Percentiles rank a stretch among this genome's conserved stretches.
These are phyloP conservation scores for Sebastiscus albofasciatus DNA, from an alignment of 2,797 vertebrate species.

Conservation along the genomic window DNA sequence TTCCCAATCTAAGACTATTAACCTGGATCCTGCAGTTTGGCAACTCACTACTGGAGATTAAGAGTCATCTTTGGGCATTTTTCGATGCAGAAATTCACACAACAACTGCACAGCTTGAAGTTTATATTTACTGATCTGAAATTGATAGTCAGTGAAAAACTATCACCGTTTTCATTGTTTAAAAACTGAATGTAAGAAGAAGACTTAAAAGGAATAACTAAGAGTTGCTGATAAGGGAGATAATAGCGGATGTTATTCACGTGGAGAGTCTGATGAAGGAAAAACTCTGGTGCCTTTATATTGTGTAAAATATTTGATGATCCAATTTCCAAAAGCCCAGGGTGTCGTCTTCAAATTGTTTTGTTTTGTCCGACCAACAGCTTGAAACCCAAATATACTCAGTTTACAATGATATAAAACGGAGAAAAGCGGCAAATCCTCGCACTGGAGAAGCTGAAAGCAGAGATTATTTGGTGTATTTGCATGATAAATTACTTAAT, in stretches of 20 bases:
- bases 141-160: not conserved
- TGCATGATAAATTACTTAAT: not conserved
- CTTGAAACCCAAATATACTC: not conserved
- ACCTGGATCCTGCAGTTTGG: constrained; percentile 5
- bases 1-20: constrained; percentile 24
- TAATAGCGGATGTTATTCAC: not conserved
- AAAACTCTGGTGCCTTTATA: not conserved
- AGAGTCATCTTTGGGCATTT: not conserved
- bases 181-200: not conserved
- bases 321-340: not conserved
- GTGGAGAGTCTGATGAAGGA: not conserved
- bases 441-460: no score
- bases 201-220: not conserved
- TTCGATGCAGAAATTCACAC: not conserved
- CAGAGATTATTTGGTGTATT: no score
- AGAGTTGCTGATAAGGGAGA: constrained; percentile 5
- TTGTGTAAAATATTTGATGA: not conserved
- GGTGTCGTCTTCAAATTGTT: not conserved
- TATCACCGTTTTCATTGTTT: not conserved
- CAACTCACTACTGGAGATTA: not conserved
- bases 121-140: not conserved
- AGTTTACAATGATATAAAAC: not conserved
- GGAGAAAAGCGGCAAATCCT: not conserved
- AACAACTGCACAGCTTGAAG: not conserved
- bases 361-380: not conserved